Base-by-base conservation (phyloP, 2,113 vertebrate genomes). In the Pyrgilauda ruficollis region DNA sequence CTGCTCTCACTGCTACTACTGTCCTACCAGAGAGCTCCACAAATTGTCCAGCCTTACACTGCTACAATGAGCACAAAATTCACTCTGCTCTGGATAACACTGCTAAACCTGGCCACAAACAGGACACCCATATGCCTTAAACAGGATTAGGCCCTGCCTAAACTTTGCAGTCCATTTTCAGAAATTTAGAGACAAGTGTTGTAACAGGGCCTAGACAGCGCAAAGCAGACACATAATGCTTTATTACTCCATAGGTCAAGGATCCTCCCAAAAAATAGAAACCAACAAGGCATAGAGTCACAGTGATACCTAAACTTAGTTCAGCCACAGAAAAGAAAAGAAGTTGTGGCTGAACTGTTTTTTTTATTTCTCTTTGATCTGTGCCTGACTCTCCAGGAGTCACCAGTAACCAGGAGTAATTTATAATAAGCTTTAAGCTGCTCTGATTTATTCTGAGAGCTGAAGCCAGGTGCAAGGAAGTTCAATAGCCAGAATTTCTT, bases 381-480 rank as follows among this genome's bases (percentile, higher is more conserved):
- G 30, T 58, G 52, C 21, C 84, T 89, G 66, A 78, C 41, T 90
- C 67, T 72, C 55, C 75, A 90, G 88, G 70, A 93, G 67, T 75
- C 82, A 90, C 16, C 5, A 12, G 74, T 46, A 94, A 84, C 44
- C 52, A 93, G 62, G 23, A 88, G 55, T 90, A 80, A 93, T 79
- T 94, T 94, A 87, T 84, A 90, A 79, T 61, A 90, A 69, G 73
- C 55, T 94, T 86, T 80, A 76, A 46, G 41, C 88, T 90, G 55
- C 72, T 76, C 82, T 91, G 82, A 91, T 94, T 94, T 92, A 92
- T 92, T 83, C 88, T 74, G 46, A 49, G 85, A 83, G 49, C 63
- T 79, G n/a, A 79, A 90, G 59, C 70, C 85, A 92, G 90, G 92
- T 93, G 84, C 82, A 83, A 86, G 37, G n/a, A 90, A 86, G 50